Conservation (phyloP, 2,797 vertebrate genomes). For the Steatocranus sp. region DNA sequence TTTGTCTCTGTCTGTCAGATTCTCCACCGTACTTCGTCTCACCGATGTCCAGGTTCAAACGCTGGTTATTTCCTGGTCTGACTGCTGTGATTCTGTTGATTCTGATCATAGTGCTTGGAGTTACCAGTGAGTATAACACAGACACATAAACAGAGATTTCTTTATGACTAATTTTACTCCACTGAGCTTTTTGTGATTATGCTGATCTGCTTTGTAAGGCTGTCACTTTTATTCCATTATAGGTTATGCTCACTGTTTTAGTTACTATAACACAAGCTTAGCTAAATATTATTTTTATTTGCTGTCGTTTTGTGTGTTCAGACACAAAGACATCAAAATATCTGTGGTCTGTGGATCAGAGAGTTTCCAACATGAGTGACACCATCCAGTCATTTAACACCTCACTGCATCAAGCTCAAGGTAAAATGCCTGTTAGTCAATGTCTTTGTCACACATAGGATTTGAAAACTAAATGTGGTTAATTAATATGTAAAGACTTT, state of each 20-base stretch:
- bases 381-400: constrained; percentile 9
- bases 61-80: constrained; percentile 42
- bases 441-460: neutral
- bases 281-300: neutral
- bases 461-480: neutral
- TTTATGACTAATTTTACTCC: neutral
- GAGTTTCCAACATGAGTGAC: neutral
- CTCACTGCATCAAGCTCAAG: constrained; percentile 6
- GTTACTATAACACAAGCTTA: neutral
- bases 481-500: neutral
- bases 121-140: constrained; percentile 38
- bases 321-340: neutral
- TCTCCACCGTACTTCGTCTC: neutral
- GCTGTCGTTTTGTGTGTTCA: neutral
- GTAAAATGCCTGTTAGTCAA: neutral
- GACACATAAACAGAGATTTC: neutral
- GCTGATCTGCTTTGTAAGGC: neutral
- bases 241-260: neutral
- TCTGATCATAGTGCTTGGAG: constrained; percentile 46
- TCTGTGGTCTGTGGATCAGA: constrained; percentile 13
- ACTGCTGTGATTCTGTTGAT: neutral
- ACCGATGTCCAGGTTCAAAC: neutral
- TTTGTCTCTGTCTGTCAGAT: constrained; percentile 10
- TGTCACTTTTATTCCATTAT: fast-evolving
- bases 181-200: fast-evolving